Evolutionary conservation across 2,888 invertebrate species (phyloP).

Genomic region (Darwinula stevensoni): DNA sequence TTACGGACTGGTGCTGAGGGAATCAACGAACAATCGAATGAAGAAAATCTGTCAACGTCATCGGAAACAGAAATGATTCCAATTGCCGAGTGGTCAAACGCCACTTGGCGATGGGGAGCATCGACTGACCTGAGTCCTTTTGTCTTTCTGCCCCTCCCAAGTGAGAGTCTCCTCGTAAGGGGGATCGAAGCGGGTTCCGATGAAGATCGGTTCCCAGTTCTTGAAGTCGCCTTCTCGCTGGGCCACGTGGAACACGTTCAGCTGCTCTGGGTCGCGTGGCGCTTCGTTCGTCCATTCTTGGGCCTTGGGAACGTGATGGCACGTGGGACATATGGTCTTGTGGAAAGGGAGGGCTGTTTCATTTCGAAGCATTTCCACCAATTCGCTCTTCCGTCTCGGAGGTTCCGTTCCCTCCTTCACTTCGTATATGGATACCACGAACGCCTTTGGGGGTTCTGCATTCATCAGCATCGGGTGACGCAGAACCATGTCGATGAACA

Average conservation of each 20-base stretch:
- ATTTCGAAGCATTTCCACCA: no score
- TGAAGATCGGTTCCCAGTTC: conserved; percentile 80
- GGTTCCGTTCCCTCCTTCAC: conserved; percentile 19
- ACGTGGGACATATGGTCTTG: conserved; percentile 57
- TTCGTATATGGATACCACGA: conserved; percentile 65
- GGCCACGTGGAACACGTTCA: conserved; percentile 55
- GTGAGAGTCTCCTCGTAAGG: no score
- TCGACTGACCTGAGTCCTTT: no score
- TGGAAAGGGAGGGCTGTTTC: conserved; percentile 70
- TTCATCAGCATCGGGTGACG: conserved; percentile 30
- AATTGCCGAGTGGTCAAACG: no score
- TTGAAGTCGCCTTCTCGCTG: conserved; percentile 44
- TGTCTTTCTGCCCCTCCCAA: no score
- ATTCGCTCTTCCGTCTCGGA: conserved; percentile 30
- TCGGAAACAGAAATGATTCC: no score
- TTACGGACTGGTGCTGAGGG: no score
- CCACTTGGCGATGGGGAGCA: no score
- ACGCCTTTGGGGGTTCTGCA: conserved; percentile 33
- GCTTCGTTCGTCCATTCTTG: no score
- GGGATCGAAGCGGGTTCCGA: no score
- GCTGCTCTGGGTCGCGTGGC: conserved; percentile 32
- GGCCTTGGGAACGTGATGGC: conserved; percentile 31
- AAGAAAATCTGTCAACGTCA: no score
- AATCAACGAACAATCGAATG: no score
- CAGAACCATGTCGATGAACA: conserved; percentile 57